Conservation (phyloP, 2,888 invertebrate genomes). For the Hyppa rectilinea region DNA sequence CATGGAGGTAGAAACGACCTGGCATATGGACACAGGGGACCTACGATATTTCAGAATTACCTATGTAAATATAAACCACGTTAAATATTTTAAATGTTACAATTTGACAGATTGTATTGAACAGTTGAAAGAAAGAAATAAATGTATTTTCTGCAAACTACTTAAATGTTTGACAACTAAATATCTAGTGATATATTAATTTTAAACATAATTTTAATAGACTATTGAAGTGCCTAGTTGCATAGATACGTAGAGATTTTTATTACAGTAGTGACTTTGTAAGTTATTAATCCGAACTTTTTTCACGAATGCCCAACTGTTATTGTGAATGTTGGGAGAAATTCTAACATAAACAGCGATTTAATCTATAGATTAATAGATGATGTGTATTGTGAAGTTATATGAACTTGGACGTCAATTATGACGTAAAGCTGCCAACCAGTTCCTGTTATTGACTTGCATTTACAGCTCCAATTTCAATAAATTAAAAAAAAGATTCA, state of each 20-base stretch:
- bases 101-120: slow-evolving; percentile 58
- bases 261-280: slow-evolving; percentile 46
- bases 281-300: slow-evolving; percentile 21
- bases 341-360: neutral
- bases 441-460: too few species aligned
- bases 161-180: slow-evolving; percentile 53
- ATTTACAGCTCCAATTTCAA: slow-evolving; percentile 3
- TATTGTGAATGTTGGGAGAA: slow-evolving; percentile 23
- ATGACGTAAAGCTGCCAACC: neutral
- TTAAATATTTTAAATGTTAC: slow-evolving; percentile 52
- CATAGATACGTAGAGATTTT: slow-evolving; percentile 67
- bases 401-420: neutral
- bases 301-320: neutral
- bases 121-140: slow-evolving; percentile 43
- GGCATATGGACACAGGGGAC: slow-evolving; percentile 7
- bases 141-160: slow-evolving; percentile 58
- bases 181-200: slow-evolving; percentile 58
- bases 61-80: slow-evolving; percentile 56
- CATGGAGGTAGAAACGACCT: neutral
- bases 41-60: slow-evolving; percentile 42
- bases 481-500: neutral
- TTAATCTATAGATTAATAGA: neutral
- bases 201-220: slow-evolving; percentile 67
- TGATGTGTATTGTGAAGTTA: neutral
- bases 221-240: slow-evolving; percentile 80